Evolutionary conservation across 2,888 invertebrate genomes (phyloP), one percentile per base, ranked within the genome.

Genomic region (Cerastis rubricosa): DNA sequence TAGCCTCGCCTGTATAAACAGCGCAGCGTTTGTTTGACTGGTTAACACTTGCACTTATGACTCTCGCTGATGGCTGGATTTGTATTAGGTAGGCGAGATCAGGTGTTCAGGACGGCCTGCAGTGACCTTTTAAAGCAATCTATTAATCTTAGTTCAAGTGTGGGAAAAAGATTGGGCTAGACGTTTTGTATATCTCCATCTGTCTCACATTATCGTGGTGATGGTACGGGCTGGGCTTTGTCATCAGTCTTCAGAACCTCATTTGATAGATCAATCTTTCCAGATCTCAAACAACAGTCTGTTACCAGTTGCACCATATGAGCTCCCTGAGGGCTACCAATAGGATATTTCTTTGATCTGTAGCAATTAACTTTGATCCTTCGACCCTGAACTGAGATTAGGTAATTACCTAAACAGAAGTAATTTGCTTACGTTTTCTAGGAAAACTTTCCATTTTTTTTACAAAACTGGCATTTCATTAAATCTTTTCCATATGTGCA

Each of bases 1-100:
- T 54, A 45, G 25, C 12, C 0, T 29, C 29, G 12, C 25, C 78
- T 68, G 49, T 45, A 29, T 43, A 76, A 57, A 12, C 14, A 75
- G 43, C 35, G 35, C 14, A 75, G 43, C 35, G 35, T 57, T 40
- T 25, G 29, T 66, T 76, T 54, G 22, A 57, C 2, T 35, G 22
- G 40, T 19, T n/a, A 63, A 35, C 49, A 49, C n/a, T 63, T 12
- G 69, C 59, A 63, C 45, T 45, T 14, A 12, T 40, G 76, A 40
- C 12, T 45, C 19, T n/a, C 12, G n/a, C 29, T 57, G n/a, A 54
- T 45, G 9, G 47, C 29, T 6, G 47, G 25, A 29, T 74, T 47
- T 35, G n/a, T 4, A 45, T 40, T 19, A 71, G 14, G 29, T 9
- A 43, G 4, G 40, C 25, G 7, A 51, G 22, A n/a, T 51, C 51